Evolutionary conservation across 2,888 invertebrate genomes (phyloP).

Genomic region (Leuctra nigra): DNA sequence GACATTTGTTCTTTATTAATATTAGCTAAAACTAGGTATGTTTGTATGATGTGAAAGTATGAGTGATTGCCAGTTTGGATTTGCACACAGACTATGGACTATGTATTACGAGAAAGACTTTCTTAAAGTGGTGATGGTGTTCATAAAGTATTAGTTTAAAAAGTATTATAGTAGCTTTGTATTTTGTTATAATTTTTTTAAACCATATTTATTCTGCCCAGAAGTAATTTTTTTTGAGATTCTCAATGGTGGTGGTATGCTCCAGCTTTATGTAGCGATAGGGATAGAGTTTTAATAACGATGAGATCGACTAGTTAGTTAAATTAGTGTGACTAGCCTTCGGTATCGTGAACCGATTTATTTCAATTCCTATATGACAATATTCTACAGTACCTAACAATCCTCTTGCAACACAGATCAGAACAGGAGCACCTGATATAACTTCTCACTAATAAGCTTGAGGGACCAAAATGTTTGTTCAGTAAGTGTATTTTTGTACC

Average conservation of each 20-base stretch:
- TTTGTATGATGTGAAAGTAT: no score
- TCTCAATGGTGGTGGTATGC: slow-evolving; percentile 4
- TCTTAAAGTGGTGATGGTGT: slow-evolving; percentile 16
- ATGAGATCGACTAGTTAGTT: neutral
- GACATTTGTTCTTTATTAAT: slow-evolving; percentile 1
- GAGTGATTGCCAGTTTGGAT: no score
- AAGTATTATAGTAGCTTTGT: neutral
- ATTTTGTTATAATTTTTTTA: neutral
- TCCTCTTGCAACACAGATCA: neutral
- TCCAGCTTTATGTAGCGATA: neutral
- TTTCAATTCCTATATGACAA: no score
- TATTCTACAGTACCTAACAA: no score
- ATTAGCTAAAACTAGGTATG: neutral
- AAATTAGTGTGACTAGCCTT: no score
- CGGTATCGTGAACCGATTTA: no score
- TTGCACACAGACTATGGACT: neutral
- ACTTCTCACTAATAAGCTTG: slow-evolving; percentile 24
- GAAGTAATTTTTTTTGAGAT: neutral
- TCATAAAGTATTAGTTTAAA: slow-evolving; percentile 15
- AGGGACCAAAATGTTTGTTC: slow-evolving; percentile 25
- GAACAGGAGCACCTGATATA: slow-evolving; percentile 12
- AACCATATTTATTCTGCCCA: neutral
- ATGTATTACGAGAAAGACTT: slow-evolving; percentile 16
- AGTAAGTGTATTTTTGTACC: slow-evolving; percentile 13
- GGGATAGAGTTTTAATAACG: neutral